Conservation (phyloP, 2,113 vertebrate genomes). For the Myrmophylax atrothorax region DNA sequence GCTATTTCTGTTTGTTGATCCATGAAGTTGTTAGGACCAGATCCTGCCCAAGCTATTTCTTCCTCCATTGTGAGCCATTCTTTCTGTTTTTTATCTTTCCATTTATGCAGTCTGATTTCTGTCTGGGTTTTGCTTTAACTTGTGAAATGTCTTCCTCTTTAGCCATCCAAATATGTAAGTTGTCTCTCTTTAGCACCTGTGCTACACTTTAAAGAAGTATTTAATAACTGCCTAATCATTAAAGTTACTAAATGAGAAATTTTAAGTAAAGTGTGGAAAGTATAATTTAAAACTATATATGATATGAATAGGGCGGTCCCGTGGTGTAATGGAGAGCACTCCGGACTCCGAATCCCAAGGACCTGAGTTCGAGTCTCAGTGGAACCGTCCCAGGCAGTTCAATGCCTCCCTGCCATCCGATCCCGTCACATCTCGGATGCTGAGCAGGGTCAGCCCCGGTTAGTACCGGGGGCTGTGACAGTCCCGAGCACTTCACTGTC, state of each 20-base stretch:
- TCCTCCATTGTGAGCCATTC: not conserved
- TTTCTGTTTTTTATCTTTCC: not conserved
- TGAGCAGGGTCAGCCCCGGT: too few relatives aligned
- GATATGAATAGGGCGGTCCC: too few relatives aligned
- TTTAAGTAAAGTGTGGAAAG: not conserved
- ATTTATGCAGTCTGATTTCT: not conserved
- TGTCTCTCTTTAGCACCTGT: not conserved
- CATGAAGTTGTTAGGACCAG: not conserved
- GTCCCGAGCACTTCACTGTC: too few relatives aligned
- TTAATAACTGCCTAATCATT: not conserved
- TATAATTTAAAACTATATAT: not conserved
- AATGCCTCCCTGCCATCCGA: too few relatives aligned
- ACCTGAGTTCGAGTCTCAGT: too few relatives aligned
- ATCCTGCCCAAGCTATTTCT: not conserved
- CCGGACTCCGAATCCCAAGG: too few relatives aligned
- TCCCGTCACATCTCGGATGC: too few relatives aligned
- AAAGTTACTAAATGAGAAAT: not conserved
- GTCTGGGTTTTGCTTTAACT: not conserved
- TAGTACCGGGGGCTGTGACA: too few relatives aligned
- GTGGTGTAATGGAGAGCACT: too few relatives aligned
- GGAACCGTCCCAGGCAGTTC: too few relatives aligned
- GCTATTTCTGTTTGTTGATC: not conserved
- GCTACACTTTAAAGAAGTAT: not conserved
- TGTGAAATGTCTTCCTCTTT: not conserved
- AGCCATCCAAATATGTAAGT: not conserved